A percentile compares a stretch with the other conserved stretches of the same genome.
Evolutionary conservation across 2,113 vertebrate genomes (phyloP).

Genomic region (Rattus norvegicus): DNA sequence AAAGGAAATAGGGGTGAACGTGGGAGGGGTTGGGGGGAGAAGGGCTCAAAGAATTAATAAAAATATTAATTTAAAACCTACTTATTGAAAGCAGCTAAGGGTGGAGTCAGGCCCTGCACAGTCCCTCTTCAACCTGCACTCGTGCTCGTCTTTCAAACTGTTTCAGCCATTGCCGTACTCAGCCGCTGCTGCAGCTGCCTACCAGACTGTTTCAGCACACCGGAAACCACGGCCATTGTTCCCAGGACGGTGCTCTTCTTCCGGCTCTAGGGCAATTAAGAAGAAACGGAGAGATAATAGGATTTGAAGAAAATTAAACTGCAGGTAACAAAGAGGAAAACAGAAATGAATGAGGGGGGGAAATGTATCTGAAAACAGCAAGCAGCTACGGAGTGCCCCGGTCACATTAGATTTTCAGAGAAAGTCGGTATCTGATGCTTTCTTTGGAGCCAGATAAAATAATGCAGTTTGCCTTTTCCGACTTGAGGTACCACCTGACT

Average conservation of each 20-base stretch:
- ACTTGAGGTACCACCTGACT: background rate
- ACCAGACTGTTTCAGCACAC: background rate
- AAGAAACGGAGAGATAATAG: conserved; percentile 99
- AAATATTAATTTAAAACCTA: background rate
- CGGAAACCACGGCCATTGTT: background rate
- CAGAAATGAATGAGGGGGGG: conserved; percentile 94
- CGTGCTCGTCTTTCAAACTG: background rate
- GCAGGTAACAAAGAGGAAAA: conserved; percentile 93
- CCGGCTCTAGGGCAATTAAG: conserved; percentile 87
- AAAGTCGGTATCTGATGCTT: conserved; percentile 86
- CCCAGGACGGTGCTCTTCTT: background rate
- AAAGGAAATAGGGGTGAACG: background rate
- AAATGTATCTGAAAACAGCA: conserved; percentile 93
- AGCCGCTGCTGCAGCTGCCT: background rate
- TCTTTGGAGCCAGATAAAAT: background rate
- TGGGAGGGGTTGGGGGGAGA: background rate
- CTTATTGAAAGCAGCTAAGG: background rate
- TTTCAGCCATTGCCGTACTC: background rate
- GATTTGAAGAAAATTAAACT: conserved; percentile 95
- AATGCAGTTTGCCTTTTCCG: background rate
- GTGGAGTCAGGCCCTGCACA: background rate
- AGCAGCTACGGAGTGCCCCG: conserved; percentile 91
- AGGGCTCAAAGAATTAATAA: background rate
- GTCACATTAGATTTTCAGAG: conserved; percentile 96
- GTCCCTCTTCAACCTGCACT: background rate